A percentile compares a stretch with the other conserved stretches of the same genome.
These are phyloP conservation scores for Mustelus asterias DNA, from an alignment of 2,113 vertebrate genomes.

Conservation along the genomic window DNA sequence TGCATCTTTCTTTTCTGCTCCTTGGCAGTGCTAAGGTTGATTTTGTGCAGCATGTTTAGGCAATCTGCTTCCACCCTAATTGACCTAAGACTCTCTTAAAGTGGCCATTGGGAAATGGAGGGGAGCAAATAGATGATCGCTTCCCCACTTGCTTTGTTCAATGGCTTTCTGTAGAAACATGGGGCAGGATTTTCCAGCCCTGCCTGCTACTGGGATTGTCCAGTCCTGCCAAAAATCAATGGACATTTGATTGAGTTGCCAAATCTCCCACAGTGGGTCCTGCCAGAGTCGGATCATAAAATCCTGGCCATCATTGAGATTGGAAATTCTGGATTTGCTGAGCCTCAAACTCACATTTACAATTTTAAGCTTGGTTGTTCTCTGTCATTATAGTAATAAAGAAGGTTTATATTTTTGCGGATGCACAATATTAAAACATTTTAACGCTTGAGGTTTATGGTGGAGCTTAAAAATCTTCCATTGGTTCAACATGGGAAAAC, in stretches of 20 bases:
- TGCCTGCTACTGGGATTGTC: too few species aligned
- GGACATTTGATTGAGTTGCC: too few species aligned
- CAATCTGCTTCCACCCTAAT: background rate
- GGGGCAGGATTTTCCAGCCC: too few species aligned
- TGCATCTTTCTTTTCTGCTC: background rate
- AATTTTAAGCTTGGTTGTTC: background rate
- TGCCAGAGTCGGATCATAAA: too few species aligned
- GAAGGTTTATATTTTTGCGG: background rate
- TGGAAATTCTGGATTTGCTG: background rate
- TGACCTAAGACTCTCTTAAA: too few species aligned
- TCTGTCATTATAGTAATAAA: background rate
- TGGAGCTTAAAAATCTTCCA: background rate
- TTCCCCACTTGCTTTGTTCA: background rate
- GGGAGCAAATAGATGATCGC: too few species aligned
- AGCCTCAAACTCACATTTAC: background rate
- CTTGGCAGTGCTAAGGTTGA: background rate
- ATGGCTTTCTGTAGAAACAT: background rate
- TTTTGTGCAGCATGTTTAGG: background rate
- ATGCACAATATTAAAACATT: background rate
- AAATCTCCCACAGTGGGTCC: too few species aligned
- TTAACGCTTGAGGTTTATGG: background rate
- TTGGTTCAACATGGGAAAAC: background rate
- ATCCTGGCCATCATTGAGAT: background rate
- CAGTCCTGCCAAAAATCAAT: too few species aligned
- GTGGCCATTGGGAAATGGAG: background rate